Base-by-base conservation (phyloP, 2,113 vertebrate genomes). In the Eudyptes chrysolophus region DNA sequence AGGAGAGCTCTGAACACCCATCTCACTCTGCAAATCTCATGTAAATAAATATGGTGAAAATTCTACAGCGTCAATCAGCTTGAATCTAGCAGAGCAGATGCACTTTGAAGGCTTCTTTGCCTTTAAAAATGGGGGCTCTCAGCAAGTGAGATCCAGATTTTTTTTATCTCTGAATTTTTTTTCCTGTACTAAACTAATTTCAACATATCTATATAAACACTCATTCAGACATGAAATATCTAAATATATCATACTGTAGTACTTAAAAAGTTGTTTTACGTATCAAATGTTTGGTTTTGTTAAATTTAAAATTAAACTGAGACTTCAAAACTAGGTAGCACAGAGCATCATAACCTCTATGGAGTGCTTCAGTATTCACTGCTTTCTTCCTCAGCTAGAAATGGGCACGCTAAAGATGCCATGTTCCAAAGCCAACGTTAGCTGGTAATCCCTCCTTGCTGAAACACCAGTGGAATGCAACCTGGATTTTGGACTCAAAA, bases 381-480 rank as follows among this genome's bases (percentile, higher is more conserved):
- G 40, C 32, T 24, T 46, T 32, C 55, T 34, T 52, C 46, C 62
- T 64, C 52, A 40, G 30, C 62, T 12, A 16, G 54, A 60, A 36
- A 11, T 2, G 7, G 40, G 51, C 70, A 52, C 1, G 1, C 32
- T 30, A 4, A 24, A 70, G 65, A 15, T 29, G 1, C 25, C 3
- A 2, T n/a, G 57, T 49, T 36, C 58, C 69, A 55, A 55, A 85
- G 44, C 16, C 34, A 26, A 1, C 2, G 4, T 19, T n/a, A n/a
- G 1, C 52, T 66, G 20, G 10, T 14, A 70, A 76, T 7, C 16
- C 7, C 32, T 51, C 26, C 60, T 32, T 78, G 46, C 21, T 7
- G 8, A 49, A 51, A 78, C 68, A 60, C 6, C 74, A 65, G 49
- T 21, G 86, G 32, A 84, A 51, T 14, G 40, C 70, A 57, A n/a